Percentiles rank a stretch among this genome's conserved stretches.
Conservation (phyloP, 2,888 invertebrate genomes). For the Meiosimyza decipiens region DNA sequence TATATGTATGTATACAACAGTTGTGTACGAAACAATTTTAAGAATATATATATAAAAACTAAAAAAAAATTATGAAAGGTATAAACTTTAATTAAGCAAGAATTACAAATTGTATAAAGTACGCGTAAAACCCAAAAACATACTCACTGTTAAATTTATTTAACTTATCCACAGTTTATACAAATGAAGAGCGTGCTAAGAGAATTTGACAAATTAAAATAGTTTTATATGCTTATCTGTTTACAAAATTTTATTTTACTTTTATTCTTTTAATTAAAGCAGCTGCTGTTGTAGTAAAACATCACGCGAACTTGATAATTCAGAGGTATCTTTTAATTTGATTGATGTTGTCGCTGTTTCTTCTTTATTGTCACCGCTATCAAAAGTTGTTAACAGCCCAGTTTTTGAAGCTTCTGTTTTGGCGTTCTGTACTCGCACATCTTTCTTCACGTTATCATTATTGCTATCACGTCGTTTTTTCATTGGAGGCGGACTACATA, state of each 20-base stretch:
- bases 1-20: no score
- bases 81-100: not conserved
- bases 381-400: not conserved
- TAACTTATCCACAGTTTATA: constrained; percentile 4
- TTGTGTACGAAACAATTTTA: no score
- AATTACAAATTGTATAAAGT: not conserved
- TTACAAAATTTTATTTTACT: not conserved
- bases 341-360: not conserved
- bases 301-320: constrained; percentile 14
- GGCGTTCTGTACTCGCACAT: no score
- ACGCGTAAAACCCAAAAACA: constrained; percentile 1
- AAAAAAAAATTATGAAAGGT: not conserved
- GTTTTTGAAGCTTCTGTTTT: no score
- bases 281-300: constrained; percentile 16
- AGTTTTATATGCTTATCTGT: not conserved
- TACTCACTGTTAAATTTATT: not conserved
- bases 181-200: not conserved
- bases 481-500: constrained; percentile 48
- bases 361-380: constrained; percentile 4
- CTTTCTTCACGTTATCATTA: not conserved
- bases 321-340: not conserved
- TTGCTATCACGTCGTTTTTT: constrained; percentile 50
- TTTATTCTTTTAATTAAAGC: not conserved
- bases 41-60: constrained; percentile 5
- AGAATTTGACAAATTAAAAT: constrained; percentile 1